These are phyloP conservation scores for Drosophila colorata DNA, from an alignment of 2,888 invertebrate species.

Conservation along the genomic window DNA sequence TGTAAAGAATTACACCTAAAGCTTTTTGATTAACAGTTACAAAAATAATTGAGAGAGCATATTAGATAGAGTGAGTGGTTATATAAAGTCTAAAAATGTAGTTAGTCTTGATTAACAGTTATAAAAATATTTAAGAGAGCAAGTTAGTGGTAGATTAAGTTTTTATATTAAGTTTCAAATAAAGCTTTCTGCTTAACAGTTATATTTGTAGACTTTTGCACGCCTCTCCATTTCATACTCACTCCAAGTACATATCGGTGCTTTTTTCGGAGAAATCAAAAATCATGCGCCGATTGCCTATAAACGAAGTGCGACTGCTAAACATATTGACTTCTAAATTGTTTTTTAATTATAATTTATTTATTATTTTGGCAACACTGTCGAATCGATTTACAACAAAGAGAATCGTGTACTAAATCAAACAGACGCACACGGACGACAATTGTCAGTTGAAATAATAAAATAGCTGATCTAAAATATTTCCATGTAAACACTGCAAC, in stretches of 20 bases:
- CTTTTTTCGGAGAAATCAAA: conserved; percentile 84
- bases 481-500: conserved; percentile 61
- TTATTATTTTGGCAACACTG: conserved; percentile 48
- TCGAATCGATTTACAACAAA: conserved; percentile 62
- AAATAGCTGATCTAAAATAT: conserved; percentile 43
- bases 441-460: conserved; percentile 54
- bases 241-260: conserved; percentile 83
- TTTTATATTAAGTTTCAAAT: neutral
- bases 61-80: conserved; percentile 2
- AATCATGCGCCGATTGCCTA: conserved; percentile 84
- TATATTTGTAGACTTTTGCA: neutral
- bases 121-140: conserved; percentile 1
- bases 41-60: neutral
- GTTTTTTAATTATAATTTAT: conserved; percentile 17
- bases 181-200: conserved; percentile 3
- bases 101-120: conserved; percentile 5
- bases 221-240: conserved; percentile 61
- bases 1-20: too few relatives aligned
- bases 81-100: neutral
- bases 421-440: conserved; percentile 57
- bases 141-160: conserved; percentile 4
- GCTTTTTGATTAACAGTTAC: neutral
- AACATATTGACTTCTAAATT: conserved; percentile 67
- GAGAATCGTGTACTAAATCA: conserved; percentile 52
- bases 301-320: conserved; percentile 77